These are phyloP conservation scores for Sebastes melanostomus DNA, from an alignment of 2,797 vertebrate genomes.

Conservation along the genomic window DNA sequence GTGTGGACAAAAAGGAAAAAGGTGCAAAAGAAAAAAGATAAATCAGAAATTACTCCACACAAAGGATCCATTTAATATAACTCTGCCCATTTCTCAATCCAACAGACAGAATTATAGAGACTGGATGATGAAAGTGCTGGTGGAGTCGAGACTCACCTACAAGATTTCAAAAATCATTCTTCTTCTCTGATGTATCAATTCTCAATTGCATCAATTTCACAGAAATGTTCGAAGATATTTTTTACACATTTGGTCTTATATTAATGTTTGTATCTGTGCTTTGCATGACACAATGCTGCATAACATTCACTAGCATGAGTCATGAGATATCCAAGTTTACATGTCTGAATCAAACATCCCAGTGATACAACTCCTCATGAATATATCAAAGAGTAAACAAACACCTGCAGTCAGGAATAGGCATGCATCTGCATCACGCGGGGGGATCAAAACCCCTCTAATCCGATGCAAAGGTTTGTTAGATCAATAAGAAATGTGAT, in stretches of 20 bases:
- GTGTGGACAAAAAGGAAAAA: slow-evolving; percentile 9
- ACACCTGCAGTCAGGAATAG: slow-evolving; percentile 14
- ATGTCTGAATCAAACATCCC: slow-evolving; percentile 17
- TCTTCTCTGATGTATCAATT: slow-evolving; percentile 58
- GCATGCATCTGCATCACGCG: slow-evolving; percentile 11
- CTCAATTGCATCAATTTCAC: slow-evolving; percentile 66
- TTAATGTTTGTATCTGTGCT: slow-evolving; percentile 14
- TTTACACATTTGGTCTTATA: slow-evolving; percentile 14
- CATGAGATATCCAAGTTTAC: not conserved
- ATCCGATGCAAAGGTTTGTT: slow-evolving; percentile 24
- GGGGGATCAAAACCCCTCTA: slow-evolving; percentile 12
- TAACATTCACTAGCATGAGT: not conserved
- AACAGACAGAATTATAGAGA: slow-evolving; percentile 61
- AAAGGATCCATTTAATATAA: slow-evolving; percentile 69
- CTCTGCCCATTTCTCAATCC: slow-evolving; percentile 61
- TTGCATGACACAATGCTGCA: slow-evolving; percentile 1
- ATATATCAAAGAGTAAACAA: slow-evolving; percentile 13
- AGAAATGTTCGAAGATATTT: slow-evolving; percentile 11
- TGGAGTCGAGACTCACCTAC: slow-evolving; percentile 49
- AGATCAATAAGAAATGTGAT: slow-evolving; percentile 39
- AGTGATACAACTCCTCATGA: not conserved
- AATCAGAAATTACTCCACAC: slow-evolving; percentile 71
- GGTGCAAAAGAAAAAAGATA: slow-evolving; percentile 52
- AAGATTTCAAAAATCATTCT: slow-evolving; percentile 57
- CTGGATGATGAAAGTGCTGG: slow-evolving; percentile 50